Conservation (phyloP, 2,797 vertebrate genomes). For the Coranthus polyacanthus region DNA sequence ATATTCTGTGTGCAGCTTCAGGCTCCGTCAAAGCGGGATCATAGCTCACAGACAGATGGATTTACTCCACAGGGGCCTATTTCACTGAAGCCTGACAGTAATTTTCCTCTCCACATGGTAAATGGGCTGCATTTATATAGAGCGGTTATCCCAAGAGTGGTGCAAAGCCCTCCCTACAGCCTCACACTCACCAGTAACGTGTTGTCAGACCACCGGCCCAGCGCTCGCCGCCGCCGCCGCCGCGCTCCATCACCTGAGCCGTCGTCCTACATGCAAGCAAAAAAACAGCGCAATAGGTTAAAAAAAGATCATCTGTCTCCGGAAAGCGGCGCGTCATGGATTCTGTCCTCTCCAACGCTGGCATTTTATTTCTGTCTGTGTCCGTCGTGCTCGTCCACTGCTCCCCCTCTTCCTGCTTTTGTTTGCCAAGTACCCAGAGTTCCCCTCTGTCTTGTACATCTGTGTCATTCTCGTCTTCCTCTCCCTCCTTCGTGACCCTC, state of each 20-base stretch:
- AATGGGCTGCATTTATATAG: conserved; percentile 63
- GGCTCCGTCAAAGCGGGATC: too few species aligned
- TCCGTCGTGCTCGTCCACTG: conserved; percentile 33
- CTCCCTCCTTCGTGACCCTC: conserved; percentile 43
- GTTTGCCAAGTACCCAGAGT: conserved; percentile 71
- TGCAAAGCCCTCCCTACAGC: conserved; percentile 24
- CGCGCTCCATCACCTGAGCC: conserved; percentile 20
- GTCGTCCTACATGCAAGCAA: not conserved
- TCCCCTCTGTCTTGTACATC: conserved; percentile 62
- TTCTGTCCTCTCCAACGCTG: conserved; percentile 31
- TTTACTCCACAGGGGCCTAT: conserved; percentile 30
- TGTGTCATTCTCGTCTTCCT: conserved; percentile 66
- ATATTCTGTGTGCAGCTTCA: too few species aligned
- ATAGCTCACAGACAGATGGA: conserved; percentile 43
- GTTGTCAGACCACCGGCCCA: not conserved
- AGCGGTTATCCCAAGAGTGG: conserved; percentile 22
- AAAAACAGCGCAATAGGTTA: conserved; percentile 10
- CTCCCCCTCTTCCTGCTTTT: conserved; percentile 79
- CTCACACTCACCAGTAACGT: conserved; percentile 26
- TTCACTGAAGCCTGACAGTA: conserved; percentile 39
- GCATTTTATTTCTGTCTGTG: conserved; percentile 61
- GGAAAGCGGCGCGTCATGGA: conserved; percentile 41
- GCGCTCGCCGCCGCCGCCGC: conserved; percentile 18
- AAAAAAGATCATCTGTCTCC: conserved; percentile 29
- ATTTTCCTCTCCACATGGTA: conserved; percentile 55